A percentile compares a stretch with the other conserved stretches of the same genome.
Evolutionary conservation across 2,113 vertebrate species (phyloP).

Genomic region (Acanthochromis polyacanthus): DNA sequence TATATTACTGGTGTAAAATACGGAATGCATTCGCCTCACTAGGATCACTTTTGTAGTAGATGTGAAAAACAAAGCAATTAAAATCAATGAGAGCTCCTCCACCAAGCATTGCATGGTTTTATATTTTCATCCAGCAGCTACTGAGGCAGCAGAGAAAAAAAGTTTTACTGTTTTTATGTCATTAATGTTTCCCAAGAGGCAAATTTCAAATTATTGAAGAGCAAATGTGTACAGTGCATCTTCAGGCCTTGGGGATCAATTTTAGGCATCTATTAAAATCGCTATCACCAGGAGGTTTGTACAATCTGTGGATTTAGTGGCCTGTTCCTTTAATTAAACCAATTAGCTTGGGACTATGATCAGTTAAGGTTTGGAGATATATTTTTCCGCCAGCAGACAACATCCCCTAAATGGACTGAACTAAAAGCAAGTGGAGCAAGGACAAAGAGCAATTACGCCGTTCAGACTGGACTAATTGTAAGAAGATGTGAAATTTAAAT

Average conservation of each 20-base stretch:
- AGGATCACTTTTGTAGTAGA: background rate
- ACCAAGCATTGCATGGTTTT: background rate
- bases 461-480: background rate
- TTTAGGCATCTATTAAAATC: background rate
- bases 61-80: background rate
- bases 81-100: background rate
- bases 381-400: background rate
- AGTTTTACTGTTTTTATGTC: background rate
- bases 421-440: background rate
- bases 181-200: background rate
- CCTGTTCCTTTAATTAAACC: background rate
- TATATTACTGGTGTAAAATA: background rate
- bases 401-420: background rate
- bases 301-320: background rate
- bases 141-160: background rate
- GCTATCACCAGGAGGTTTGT: background rate
- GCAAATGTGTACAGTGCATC: background rate
- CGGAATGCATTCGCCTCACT: background rate
- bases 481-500: background rate
- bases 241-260: background rate
- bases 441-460: background rate
- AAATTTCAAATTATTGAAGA: background rate
- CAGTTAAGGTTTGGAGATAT: background rate
- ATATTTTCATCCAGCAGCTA: background rate
- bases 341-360: background rate